Percentiles rank a stretch among this genome's conserved stretches.
These are phyloP conservation scores for Deladenus siricidicola DNA, from an alignment of 2,888 invertebrate genomes.

Conservation along the genomic window DNA sequence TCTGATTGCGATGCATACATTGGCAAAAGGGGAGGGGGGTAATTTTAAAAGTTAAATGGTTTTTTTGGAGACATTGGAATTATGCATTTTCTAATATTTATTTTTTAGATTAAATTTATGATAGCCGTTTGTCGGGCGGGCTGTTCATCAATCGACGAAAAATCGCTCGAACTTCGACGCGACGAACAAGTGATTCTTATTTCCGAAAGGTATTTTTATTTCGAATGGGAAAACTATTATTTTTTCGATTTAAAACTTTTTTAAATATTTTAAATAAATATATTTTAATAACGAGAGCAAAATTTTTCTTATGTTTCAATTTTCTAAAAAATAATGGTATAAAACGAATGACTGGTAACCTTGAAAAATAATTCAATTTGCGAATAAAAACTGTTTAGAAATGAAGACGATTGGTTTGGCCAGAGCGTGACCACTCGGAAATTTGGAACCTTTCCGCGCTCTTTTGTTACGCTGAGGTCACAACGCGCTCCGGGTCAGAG, in stretches of 20 bases:
- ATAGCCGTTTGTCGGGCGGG: constrained; percentile 9
- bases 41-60: too few species aligned
- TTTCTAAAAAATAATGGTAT: too few species aligned
- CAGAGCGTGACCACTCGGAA: constrained; percentile 66
- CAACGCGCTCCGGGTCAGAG: not conserved
- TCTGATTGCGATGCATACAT: too few species aligned
- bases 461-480: constrained; percentile 5
- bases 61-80: too few species aligned
- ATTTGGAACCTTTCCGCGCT: constrained; percentile 77
- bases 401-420: constrained; percentile 20
- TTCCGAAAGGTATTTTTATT: constrained; percentile 8
- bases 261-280: too few species aligned
- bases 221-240: too few species aligned
- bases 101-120: constrained; percentile 24
- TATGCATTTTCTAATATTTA: too few species aligned
- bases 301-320: too few species aligned
- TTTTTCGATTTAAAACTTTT: too few species aligned
- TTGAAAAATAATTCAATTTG: not conserved
- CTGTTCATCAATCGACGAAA: not conserved
- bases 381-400: constrained; percentile 1
- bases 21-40: too few species aligned
- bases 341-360: too few species aligned
- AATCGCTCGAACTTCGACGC: not conserved
- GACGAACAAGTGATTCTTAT: constrained; percentile 20
- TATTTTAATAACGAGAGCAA: too few species aligned